Conservation (phyloP, 2,113 vertebrate genomes). For the Ochotona princeps region DNA sequence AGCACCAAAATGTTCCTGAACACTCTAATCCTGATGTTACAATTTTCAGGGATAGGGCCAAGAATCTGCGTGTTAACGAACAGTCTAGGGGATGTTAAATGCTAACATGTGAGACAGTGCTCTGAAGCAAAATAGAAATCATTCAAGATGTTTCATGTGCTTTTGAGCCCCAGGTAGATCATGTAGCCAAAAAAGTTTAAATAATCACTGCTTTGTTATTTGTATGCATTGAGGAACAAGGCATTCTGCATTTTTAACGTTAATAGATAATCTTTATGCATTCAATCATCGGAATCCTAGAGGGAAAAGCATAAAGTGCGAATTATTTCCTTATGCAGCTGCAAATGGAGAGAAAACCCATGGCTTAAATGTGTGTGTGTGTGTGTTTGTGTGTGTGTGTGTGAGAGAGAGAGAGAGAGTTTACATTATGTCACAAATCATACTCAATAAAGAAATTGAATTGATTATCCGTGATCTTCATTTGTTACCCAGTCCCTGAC, state of each 20-base stretch:
- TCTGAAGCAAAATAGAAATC: constrained; percentile 12
- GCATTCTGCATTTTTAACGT: background rate
- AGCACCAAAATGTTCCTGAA: background rate
- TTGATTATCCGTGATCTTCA: background rate
- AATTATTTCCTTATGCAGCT: constrained; percentile 25
- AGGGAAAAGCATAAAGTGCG: constrained; percentile 19
- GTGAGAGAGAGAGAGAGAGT: background rate
- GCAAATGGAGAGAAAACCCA: background rate
- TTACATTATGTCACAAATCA: background rate
- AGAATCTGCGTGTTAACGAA: constrained; percentile 22
- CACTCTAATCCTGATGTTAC: background rate
- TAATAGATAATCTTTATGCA: background rate
- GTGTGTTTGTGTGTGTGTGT: background rate
- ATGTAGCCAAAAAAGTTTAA: constrained; percentile 38
- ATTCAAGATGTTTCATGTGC: background rate
- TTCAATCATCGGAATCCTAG: constrained; percentile 12
- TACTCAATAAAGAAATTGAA: background rate
- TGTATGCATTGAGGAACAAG: background rate
- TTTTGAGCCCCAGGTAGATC: constrained; percentile 8
- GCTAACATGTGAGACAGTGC: background rate
- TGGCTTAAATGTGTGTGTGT: background rate
- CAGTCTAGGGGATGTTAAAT: background rate
- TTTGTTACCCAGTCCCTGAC: background rate
- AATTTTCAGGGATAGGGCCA: background rate
- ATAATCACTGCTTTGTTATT: constrained; percentile 5